These are phyloP conservation scores for Limnephilus marmoratus DNA, from an alignment of 2,888 invertebrate species.

Conservation along the genomic window DNA sequence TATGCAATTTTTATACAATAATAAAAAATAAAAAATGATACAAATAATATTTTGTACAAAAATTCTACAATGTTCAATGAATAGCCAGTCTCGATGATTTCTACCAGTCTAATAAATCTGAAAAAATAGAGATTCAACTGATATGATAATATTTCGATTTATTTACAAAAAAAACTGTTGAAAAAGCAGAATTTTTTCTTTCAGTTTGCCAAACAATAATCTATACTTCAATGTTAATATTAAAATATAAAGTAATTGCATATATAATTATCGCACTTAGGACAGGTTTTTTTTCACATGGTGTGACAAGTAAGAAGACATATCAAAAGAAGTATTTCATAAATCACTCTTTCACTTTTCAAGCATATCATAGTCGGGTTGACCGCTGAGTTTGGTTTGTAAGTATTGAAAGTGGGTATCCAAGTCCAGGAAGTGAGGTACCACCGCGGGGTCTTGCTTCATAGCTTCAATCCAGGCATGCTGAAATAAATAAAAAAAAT, in stretches of 20 bases:
- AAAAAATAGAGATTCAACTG: neutral
- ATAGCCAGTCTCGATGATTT: neutral
- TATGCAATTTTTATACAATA: too few relatives aligned
- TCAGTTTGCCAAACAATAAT: neutral
- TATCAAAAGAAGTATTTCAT: neutral
- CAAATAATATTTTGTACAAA: neutral
- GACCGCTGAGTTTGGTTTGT: conserved; percentile 80
- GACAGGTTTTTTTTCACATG: neutral
- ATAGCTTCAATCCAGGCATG: conserved; percentile 83
- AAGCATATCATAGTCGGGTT: conserved; percentile 81
- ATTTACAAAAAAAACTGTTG: neutral
- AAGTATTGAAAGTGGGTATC: conserved; percentile 86
- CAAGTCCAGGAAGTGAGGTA: conserved; percentile 80
- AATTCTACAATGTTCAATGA: neutral
- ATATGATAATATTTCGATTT: neutral
- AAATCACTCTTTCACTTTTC: neutral
- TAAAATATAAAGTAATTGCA: too few relatives aligned
- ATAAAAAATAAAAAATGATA: too few relatives aligned
- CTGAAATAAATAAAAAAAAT: conserved; percentile 70
- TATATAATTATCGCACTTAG: neutral
- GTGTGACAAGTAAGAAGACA: too few relatives aligned
- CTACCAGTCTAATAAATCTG: neutral
- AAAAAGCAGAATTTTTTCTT: neutral
- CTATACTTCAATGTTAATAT: too few relatives aligned
- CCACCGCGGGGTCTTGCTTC: conserved; percentile 84